Conservation (phyloP, 1,140 invertebrate genomes). For the Macrocentrus cingulum region DNA sequence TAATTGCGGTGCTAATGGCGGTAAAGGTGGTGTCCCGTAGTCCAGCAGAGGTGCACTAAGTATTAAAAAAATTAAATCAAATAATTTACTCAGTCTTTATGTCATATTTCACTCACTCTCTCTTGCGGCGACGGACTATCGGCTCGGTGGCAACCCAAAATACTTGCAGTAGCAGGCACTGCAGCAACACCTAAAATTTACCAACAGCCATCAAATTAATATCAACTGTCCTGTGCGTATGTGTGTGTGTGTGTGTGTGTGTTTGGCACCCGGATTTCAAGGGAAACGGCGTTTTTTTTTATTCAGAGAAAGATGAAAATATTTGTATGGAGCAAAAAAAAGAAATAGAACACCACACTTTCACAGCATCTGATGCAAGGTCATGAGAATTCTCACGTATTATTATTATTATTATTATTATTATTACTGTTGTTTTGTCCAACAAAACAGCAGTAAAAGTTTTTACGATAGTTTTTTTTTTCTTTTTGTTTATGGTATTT, state of each 20-base stretch:
- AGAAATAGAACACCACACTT: constrained; percentile 18
- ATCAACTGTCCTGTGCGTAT: constrained; percentile 1
- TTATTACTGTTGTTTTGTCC: too few relatives aligned
- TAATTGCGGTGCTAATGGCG: too few relatives aligned
- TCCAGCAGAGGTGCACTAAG: constrained; percentile 19
- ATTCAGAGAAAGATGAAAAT: neutral
- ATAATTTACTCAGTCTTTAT: neutral
- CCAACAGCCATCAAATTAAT: neutral
- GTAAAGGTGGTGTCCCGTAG: constrained; percentile 18
- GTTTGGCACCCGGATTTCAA: neutral
- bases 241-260: too few relatives aligned
- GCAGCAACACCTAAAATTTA: constrained; percentile 53
- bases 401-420: too few relatives aligned
- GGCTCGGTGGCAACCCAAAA: constrained; percentile 46
- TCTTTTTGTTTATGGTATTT: too few relatives aligned
- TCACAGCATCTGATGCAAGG: constrained; percentile 2
- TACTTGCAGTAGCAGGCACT: constrained; percentile 43
- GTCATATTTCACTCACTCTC: constrained; percentile 49
- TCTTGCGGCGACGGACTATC: constrained; percentile 47
- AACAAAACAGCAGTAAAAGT: too few relatives aligned
- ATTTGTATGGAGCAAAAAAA: neutral
- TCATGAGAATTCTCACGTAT: constrained; percentile 12
- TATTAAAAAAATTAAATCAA: neutral
- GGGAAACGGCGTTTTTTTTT: neutral
- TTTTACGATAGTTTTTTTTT: too few relatives aligned